A percentile compares a stretch with the other conserved stretches of the same genome.
phyloP scores from a whole-genome alignment of 2,113 vertebrate species.

The Salvelinus alpinus region DNA sequence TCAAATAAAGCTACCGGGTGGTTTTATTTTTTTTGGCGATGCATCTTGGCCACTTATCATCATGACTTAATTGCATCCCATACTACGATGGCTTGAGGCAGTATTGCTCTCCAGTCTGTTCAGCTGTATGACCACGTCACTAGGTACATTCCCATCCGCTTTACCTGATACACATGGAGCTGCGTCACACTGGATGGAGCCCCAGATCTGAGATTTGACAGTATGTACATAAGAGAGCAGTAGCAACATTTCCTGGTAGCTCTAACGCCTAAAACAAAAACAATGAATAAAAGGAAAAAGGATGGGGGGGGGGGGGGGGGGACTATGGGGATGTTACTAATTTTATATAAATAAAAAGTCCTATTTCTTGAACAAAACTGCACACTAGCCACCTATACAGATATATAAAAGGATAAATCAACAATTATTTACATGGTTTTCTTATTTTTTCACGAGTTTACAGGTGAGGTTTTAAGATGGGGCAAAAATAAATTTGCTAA shows the following conservation, averaged over 20 bases:
- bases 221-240: conserved; percentile 46
- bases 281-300: conserved; percentile 18
- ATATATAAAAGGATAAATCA: conserved; percentile 67
- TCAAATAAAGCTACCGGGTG: conserved; percentile 62
- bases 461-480: neutral
- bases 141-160: conserved; percentile 54
- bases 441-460: conserved; percentile 47
- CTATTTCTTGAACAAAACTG: conserved; percentile 63
- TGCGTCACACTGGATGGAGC: conserved; percentile 32
- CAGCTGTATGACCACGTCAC: conserved; percentile 36
- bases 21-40: conserved; percentile 71
- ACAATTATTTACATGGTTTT: conserved; percentile 75
- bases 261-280: conserved; percentile 41
- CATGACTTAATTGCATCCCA: conserved; percentile 53
- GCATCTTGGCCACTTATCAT: conserved; percentile 66
- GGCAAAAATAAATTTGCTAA: conserved; percentile 40
- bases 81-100: conserved; percentile 46
- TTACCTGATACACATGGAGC: conserved; percentile 58
- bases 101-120: conserved; percentile 63
- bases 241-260: conserved; percentile 45
- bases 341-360: conserved; percentile 60
- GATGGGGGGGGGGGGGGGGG: conserved; percentile 31
- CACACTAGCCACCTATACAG: conserved; percentile 78
- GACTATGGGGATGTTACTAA: conserved; percentile 54
- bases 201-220: conserved; percentile 35